phyloP scores from a whole-genome alignment of 2,113 vertebrate genomes.

The Oceanites oceanicus region DNA sequence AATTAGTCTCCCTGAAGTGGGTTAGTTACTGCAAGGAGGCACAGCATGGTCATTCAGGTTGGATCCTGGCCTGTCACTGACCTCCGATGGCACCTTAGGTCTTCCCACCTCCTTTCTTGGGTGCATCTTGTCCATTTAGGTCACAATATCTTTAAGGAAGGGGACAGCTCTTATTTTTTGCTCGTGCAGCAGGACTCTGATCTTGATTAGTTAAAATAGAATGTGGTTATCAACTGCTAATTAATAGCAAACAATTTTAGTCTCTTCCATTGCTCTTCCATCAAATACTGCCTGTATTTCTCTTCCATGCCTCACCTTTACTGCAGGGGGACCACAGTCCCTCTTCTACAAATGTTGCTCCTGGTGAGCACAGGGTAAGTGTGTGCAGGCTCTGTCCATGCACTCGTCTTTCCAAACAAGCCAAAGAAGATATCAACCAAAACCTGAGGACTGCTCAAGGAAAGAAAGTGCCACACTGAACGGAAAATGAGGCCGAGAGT shows the following conservation, averaged over 20 bases:
- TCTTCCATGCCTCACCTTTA: background rate
- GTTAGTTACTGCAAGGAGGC: background rate
- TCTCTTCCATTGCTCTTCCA: background rate
- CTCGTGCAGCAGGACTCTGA: background rate
- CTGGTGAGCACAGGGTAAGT: background rate
- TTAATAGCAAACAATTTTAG: background rate
- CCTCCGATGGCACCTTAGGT: background rate
- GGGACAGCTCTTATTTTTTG: background rate
- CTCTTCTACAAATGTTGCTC: background rate
- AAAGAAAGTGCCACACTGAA: background rate
- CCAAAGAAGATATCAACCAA: background rate
- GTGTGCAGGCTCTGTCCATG: background rate
- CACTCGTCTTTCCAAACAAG: background rate
- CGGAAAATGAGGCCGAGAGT: constrained; percentile 23
- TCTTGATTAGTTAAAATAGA: background rate
- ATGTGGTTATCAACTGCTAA: background rate
- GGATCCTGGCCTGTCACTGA: background rate
- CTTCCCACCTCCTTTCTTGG: background rate
- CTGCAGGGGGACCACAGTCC: too few relatives aligned
- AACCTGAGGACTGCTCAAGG: background rate
- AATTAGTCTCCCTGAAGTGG: background rate
- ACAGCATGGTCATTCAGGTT: background rate
- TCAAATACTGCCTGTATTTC: background rate
- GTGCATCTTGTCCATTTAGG: too few relatives aligned
- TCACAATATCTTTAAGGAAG: background rate